Percentiles rank a stretch among this genome's conserved stretches.
Conservation (phyloP, 2,113 vertebrate genomes). For the Promerops cafer region DNA sequence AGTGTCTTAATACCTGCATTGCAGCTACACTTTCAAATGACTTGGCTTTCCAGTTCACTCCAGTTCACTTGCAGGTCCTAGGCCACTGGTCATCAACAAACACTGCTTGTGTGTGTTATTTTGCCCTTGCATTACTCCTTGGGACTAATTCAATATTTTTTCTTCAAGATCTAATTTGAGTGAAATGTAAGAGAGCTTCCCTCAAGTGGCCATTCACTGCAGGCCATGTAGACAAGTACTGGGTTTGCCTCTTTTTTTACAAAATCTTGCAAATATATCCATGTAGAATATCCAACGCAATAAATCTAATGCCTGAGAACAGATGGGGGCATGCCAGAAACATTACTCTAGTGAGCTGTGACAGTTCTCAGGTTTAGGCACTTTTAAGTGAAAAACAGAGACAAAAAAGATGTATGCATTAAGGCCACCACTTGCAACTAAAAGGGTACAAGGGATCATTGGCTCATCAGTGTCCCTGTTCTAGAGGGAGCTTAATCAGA, state of each 20-base stretch:
- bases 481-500: background rate
- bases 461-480: background rate
- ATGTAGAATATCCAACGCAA: background rate
- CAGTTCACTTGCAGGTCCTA: background rate
- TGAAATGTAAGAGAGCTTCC: background rate
- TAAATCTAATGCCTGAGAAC: background rate
- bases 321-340: background rate
- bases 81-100: background rate
- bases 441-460: background rate
- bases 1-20: background rate
- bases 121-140: background rate
- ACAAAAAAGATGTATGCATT: background rate
- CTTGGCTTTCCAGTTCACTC: background rate
- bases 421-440: background rate
- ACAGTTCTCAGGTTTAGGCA: background rate
- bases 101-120: background rate
- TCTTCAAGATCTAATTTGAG: background rate
- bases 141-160: background rate
- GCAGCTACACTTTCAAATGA: background rate
- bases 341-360: background rate
- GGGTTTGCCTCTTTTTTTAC: background rate
- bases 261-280: background rate
- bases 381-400: background rate
- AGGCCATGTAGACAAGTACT: background rate
- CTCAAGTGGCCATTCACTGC: background rate